phyloP scores from a whole-genome alignment of 2,797 vertebrate species.

The Cephalopachus bancanus region DNA sequence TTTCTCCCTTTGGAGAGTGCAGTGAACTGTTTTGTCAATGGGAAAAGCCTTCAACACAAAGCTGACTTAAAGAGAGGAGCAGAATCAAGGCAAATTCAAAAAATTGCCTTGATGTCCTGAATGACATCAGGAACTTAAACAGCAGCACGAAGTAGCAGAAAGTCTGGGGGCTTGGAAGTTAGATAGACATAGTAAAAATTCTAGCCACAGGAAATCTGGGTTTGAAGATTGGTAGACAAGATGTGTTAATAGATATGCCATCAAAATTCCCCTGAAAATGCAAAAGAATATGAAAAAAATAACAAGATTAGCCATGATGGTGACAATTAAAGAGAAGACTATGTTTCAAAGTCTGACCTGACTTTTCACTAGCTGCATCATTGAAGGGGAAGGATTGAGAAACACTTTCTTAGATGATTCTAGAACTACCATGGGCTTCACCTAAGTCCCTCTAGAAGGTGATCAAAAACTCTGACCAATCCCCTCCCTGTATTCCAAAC shows the following conservation, averaged over 20 bases:
- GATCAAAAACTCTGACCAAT: not conserved
- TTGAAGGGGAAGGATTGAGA: not conserved
- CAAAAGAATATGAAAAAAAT: not conserved
- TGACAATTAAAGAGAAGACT: not conserved
- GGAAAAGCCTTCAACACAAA: not conserved
- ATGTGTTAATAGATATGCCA: not conserved
- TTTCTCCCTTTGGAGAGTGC: not conserved
- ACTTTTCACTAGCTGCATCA: not conserved
- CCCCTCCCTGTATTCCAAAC: not conserved
- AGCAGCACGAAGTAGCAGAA: not conserved
- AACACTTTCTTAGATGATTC: not conserved
- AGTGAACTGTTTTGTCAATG: not conserved
- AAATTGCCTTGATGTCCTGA: not conserved
- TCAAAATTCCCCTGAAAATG: not conserved
- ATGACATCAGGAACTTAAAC: not conserved
- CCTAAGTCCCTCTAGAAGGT: not conserved
- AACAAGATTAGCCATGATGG: not conserved
- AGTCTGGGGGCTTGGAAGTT: not conserved
- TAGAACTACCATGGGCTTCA: no score
- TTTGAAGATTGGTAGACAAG: conserved; percentile 5
- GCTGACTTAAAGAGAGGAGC: not conserved
- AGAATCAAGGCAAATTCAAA: not conserved
- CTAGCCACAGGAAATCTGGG: not conserved
- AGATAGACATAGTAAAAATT: not conserved
- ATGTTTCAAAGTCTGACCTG: not conserved